These are phyloP conservation scores for Neocrepidodera transversa DNA, from an alignment of 2,888 invertebrate genomes.

Conservation along the genomic window DNA sequence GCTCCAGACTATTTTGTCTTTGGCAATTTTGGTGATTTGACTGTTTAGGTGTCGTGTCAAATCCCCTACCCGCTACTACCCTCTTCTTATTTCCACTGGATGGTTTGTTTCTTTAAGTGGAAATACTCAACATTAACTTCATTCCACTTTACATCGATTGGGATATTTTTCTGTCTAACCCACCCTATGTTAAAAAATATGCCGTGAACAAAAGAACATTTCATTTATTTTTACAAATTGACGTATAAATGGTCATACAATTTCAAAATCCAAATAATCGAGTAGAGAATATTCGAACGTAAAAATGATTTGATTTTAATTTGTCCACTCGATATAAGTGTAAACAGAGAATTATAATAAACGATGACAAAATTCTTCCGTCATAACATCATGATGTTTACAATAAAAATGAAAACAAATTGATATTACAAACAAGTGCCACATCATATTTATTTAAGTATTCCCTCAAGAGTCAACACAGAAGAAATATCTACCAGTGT, in stretches of 20 bases:
- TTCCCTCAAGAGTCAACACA: slow-evolving; percentile 9
- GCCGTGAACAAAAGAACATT: too few species aligned
- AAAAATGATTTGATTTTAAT: too few species aligned
- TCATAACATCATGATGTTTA: slow-evolving; percentile 5
- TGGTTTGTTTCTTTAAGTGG: slow-evolving; percentile 27
- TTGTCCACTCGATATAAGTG: too few species aligned
- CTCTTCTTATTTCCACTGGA: slow-evolving; percentile 22
- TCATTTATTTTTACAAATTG: too few species aligned
- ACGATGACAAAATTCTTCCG: slow-evolving; percentile 7
- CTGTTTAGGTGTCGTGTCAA: slow-evolving; percentile 25
- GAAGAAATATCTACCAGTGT: background rate
- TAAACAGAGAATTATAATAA: too few species aligned
- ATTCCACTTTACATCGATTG: slow-evolving; percentile 23
- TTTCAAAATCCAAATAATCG: too few species aligned
- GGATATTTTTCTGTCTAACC: slow-evolving; percentile 8
- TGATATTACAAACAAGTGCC: slow-evolving; percentile 15
- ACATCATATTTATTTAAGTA: slow-evolving; percentile 17
- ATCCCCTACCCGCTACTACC: slow-evolving; percentile 13
- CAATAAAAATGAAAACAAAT: slow-evolving; percentile 17
- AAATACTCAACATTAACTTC: slow-evolving; percentile 24
- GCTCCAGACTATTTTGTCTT: slow-evolving; percentile 5
- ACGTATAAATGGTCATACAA: too few species aligned
- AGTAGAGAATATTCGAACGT: too few species aligned
- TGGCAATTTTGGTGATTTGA: slow-evolving; percentile 19
- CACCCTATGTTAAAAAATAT: too few species aligned